These are phyloP conservation scores for Anser brachyrhynchus DNA, from an alignment of 2,113 vertebrate genomes.

Conservation along the genomic window DNA sequence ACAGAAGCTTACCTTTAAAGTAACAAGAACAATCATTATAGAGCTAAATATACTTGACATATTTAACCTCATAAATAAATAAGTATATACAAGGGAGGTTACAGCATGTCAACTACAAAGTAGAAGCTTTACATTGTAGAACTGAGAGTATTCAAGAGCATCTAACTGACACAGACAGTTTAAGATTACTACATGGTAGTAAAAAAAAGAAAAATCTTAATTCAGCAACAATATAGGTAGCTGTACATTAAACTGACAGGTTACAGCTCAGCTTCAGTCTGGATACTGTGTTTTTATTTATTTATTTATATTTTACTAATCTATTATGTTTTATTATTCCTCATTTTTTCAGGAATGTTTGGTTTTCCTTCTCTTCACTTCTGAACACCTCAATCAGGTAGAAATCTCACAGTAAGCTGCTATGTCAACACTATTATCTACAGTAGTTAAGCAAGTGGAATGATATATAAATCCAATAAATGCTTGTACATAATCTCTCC, in stretches of 20 bases:
- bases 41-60: slow-evolving; percentile 70
- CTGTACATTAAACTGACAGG: slow-evolving; percentile 22
- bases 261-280: slow-evolving; percentile 27
- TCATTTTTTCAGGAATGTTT: slow-evolving; percentile 32
- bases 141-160: slow-evolving; percentile 21
- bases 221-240: slow-evolving; percentile 45
- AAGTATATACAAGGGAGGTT: slow-evolving; percentile 81
- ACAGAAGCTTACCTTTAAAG: slow-evolving; percentile 59
- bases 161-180: slow-evolving; percentile 30
- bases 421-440: slow-evolving; percentile 60
- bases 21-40: slow-evolving; percentile 45
- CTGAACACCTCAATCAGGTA: slow-evolving; percentile 9
- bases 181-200: slow-evolving; percentile 71
- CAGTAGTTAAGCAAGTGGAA: slow-evolving; percentile 56
- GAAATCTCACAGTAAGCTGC: slow-evolving; percentile 65
- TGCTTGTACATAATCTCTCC: slow-evolving; percentile 35
- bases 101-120: slow-evolving; percentile 55
- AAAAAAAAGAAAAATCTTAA: slow-evolving; percentile 54
- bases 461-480: slow-evolving; percentile 48
- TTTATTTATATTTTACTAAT: slow-evolving; percentile 9
- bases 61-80: slow-evolving; percentile 83
- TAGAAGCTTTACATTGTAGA: slow-evolving; percentile 51
- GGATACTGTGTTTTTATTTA: neutral
- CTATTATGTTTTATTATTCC: neutral
- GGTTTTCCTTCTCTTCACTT: slow-evolving; percentile 1